Percentiles rank a stretch among this genome's conserved stretches.
These are phyloP conservation scores for Xiphorhynchus erythropygius DNA, from an alignment of 2,797 vertebrate species.

Conservation along the genomic window DNA sequence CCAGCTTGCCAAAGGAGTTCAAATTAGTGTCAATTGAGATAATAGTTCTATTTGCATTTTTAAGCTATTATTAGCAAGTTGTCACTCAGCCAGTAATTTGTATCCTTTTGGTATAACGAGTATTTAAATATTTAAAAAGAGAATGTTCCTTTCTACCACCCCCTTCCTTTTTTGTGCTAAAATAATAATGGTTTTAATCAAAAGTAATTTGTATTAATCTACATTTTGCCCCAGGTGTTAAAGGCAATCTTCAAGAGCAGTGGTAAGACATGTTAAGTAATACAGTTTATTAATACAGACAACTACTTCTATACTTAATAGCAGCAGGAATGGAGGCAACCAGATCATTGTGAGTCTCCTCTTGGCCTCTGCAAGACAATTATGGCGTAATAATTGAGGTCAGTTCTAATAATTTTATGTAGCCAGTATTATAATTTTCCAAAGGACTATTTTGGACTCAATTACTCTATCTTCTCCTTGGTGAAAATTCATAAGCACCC, in stretches of 20 bases:
- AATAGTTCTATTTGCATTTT: constrained; percentile 62
- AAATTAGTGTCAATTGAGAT: constrained; percentile 62
- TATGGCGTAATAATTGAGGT: neutral
- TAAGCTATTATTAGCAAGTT: constrained; percentile 61
- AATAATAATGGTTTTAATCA: constrained; percentile 67
- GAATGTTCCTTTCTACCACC: constrained; percentile 43
- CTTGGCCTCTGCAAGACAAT: neutral
- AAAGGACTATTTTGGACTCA: neutral
- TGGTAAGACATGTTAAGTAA: constrained; percentile 11
- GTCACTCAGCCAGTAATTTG: constrained; percentile 66
- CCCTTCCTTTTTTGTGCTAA: constrained; percentile 59
- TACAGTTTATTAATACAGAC: constrained; percentile 7
- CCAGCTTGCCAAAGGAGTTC: constrained; percentile 45
- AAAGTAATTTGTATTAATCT: constrained; percentile 63
- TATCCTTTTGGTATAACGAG: constrained; percentile 49
- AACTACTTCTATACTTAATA: neutral
- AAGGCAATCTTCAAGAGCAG: constrained; percentile 12
- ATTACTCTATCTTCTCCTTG: neutral
- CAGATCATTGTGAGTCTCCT: neutral
- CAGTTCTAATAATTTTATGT: neutral
- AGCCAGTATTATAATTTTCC: neutral
- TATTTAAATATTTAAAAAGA: constrained; percentile 63
- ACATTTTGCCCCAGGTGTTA: constrained; percentile 60
- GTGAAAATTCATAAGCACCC: neutral
- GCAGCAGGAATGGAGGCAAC: neutral